Conservation (phyloP, 2,888 invertebrate species). For the Cheilosia soror region DNA sequence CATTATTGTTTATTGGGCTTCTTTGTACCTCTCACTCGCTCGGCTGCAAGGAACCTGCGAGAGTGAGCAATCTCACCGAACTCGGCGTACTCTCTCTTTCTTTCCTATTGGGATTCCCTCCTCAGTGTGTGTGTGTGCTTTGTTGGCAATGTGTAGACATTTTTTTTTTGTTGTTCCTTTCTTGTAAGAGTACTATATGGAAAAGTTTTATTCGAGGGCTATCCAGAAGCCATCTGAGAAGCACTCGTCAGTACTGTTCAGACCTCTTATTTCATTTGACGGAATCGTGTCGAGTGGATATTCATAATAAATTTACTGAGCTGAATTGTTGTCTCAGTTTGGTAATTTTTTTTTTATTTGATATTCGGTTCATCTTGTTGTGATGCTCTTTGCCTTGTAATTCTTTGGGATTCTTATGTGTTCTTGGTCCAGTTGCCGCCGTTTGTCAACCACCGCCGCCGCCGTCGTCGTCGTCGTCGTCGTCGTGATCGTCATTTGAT, state of each 20-base stretch:
- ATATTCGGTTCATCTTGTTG: conserved; percentile 61
- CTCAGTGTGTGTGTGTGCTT: conserved; percentile 5
- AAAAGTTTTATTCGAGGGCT: conserved; percentile 84
- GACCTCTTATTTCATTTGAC: conserved; percentile 85
- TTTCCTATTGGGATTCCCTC: conserved; percentile 37
- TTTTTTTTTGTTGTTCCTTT: conserved; percentile 64
- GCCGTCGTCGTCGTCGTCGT: background rate
- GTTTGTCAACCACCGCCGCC: conserved; percentile 22
- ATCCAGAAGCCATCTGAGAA: conserved; percentile 84
- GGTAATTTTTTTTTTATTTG: conserved; percentile 42
- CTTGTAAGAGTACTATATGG: conserved; percentile 79
- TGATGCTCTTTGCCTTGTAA: conserved; percentile 44
- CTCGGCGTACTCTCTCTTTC: background rate
- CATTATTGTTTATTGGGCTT: conserved; percentile 58
- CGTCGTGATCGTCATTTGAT: conserved; percentile 43
- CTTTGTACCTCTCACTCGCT: conserved; percentile 34
- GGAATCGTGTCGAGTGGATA: conserved; percentile 85
- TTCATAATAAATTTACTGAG: conserved; percentile 84
- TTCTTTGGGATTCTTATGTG: conserved; percentile 40
- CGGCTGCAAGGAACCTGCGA: too few species aligned
- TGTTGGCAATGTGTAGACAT: conserved; percentile 17
- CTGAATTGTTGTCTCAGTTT: conserved; percentile 78
- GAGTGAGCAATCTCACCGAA: conserved; percentile 1
- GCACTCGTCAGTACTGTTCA: conserved; percentile 84
- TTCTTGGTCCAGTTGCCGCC: conserved; percentile 54